Conservation (phyloP, 2,888 invertebrate species). For the Rhorus exstirpatorius region DNA sequence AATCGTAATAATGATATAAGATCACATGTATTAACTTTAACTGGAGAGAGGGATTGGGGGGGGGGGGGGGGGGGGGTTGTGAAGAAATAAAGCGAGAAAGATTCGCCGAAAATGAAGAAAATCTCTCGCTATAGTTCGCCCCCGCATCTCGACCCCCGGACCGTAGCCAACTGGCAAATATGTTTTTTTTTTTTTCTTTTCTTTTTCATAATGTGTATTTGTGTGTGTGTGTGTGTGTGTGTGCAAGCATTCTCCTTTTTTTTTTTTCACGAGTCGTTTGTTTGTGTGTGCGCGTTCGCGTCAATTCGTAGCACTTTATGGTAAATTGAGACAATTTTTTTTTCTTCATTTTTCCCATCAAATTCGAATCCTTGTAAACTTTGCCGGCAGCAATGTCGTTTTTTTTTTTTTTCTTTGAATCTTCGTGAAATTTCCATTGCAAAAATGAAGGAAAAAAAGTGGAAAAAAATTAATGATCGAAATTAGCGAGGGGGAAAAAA, state of each 20-base stretch:
- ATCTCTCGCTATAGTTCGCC: too few relatives aligned
- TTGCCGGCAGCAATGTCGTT: not conserved
- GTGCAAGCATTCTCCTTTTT: slow-evolving; percentile 23
- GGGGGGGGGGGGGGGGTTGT: not conserved
- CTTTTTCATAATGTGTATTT: too few relatives aligned
- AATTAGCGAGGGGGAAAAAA: not conserved
- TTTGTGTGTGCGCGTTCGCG: slow-evolving; percentile 46
- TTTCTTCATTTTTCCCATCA: too few relatives aligned
- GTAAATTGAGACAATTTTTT: too few relatives aligned
- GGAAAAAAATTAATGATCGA: not conserved
- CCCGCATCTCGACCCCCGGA: slow-evolving; percentile 53
- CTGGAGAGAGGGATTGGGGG: slow-evolving; percentile 62
- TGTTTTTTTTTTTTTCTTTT: slow-evolving; percentile 68
- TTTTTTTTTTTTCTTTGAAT: slow-evolving; percentile 15
- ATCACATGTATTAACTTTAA: slow-evolving; percentile 78
- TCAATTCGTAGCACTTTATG: slow-evolving; percentile 12
- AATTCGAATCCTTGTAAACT: not conserved
- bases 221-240: slow-evolving; percentile 22
- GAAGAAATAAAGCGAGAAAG: not conserved
- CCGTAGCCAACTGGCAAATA: slow-evolving; percentile 79
- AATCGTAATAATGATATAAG: slow-evolving; percentile 80
- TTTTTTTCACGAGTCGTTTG: not conserved
- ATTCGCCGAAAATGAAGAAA: slow-evolving; percentile 2
- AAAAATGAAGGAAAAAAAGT: not conserved
- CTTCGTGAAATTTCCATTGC: not conserved